Evolutionary conservation across 1,140 invertebrate species (phyloP), one percentile per base, ranked within the genome.

Genomic region (Diprion similis): DNA sequence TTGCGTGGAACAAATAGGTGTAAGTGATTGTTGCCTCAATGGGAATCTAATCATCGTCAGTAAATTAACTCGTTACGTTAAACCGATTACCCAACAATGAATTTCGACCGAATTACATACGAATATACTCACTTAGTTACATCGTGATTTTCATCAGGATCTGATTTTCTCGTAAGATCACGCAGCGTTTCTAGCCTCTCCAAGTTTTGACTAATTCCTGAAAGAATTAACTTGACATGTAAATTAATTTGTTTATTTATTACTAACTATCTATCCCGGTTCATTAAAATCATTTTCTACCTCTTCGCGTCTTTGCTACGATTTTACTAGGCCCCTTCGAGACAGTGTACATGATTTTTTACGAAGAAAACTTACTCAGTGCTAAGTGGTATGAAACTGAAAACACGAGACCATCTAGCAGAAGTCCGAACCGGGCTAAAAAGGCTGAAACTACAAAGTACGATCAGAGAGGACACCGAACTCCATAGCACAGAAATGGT

Each of bases 321-420:
- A 95, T 94, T 89, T 96, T 95, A 87, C 93, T 95, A 70, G 94
- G 94, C 72, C 93, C 93, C 89, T 95, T 95, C 73, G 93, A 93
- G 78, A 95, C 92, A 79, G 94, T 95, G 89, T 95, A 96, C 94
- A 96, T 95, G 74, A 70, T 48, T 70, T 70, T 70, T 59, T 15
- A 59, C 8, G n/a, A 59, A 59, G 51, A 59, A 59, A 13, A 59
- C 51, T 59, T 17, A 59, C 51, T 59, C 51, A 15, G 6, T 59
- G n/a, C 11, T 59, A 6, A 9, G 51, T 59, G 51, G 51, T 59
- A 59, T 17, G 51, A 59, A 59, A 59, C 51, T 59, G 51, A 17
- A 59, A 59, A 59, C 51, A 59, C 51, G 51, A 59, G 51, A 59
- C 51, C 51, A 17, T 15, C 51, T 59, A 59, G 51, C 51, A 59